Conservation (phyloP, 1,140 invertebrate genomes). For the Hycleus phaleratus region DNA sequence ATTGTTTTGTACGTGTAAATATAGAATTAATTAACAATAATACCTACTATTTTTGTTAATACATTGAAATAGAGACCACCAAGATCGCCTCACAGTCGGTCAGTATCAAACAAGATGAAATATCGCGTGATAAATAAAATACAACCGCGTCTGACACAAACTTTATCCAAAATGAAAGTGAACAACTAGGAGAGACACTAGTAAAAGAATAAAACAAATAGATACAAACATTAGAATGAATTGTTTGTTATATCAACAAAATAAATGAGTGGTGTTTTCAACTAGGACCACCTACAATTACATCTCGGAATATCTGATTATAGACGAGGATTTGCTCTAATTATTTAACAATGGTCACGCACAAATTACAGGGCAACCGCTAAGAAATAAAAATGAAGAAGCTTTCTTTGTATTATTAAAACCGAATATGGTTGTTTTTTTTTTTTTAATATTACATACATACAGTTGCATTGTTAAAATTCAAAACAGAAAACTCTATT, state of each 20-base stretch:
- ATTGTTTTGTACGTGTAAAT: too few relatives aligned
- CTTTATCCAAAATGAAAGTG: background rate
- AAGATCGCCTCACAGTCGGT: constrained; percentile 6
- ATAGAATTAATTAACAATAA: too few relatives aligned
- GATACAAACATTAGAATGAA: background rate
- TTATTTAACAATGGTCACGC: constrained; percentile 10
- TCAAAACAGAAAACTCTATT: background rate
- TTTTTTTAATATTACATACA: background rate
- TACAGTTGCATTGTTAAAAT: background rate
- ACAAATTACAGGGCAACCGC: constrained; percentile 12
- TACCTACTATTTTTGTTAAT: too few relatives aligned
- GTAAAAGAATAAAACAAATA: background rate
- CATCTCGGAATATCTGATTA: constrained; percentile 13
- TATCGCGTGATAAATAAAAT: constrained; percentile 23
- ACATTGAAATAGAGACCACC: constrained; percentile 6
- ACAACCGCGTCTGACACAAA: background rate
- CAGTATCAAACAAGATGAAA: constrained; percentile 19
- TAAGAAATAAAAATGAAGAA: background rate
- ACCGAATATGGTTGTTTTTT: background rate
- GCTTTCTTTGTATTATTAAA: background rate
- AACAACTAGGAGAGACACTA: background rate
- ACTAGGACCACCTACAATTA: constrained; percentile 18
- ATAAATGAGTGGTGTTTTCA: constrained; percentile 3
- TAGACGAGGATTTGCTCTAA: constrained; percentile 16
- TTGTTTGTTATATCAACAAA: background rate